Percentiles rank a stretch among this genome's conserved stretches.
phyloP scores from a whole-genome alignment of 2,888 invertebrate genomes.

The Physocephala rufipes region DNA sequence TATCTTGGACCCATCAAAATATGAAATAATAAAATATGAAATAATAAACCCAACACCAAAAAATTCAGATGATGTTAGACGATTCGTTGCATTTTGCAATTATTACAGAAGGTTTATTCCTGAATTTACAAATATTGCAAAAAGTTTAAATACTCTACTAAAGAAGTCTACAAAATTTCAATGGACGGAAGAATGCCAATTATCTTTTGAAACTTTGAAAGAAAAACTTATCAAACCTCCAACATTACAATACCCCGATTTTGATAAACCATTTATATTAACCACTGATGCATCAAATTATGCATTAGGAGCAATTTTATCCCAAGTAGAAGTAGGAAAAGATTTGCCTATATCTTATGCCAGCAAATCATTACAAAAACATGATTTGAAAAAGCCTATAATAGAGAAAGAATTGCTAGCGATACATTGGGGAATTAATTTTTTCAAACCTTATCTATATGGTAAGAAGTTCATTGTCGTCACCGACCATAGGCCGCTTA shows the following conservation, averaged over 20 bases:
- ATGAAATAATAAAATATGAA: background rate
- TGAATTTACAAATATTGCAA: background rate
- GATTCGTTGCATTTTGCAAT: background rate
- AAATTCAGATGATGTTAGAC: background rate
- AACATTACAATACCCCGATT: constrained; percentile 2
- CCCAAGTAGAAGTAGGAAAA: background rate
- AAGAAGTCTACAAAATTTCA: background rate
- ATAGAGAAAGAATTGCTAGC: constrained; percentile 7
- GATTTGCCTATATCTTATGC: background rate
- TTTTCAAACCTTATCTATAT: constrained; percentile 46
- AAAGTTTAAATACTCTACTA: background rate
- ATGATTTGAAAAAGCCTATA: background rate
- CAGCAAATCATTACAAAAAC: background rate
- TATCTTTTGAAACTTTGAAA: background rate
- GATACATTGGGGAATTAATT: background rate
- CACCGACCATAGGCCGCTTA: constrained; percentile 53
- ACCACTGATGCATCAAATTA: constrained; percentile 8
- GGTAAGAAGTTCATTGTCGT: constrained; percentile 49
- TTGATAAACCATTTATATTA: background rate
- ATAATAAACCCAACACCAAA: background rate
- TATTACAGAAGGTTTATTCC: background rate
- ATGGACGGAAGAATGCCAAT: constrained; percentile 3
- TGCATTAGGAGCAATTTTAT: background rate
- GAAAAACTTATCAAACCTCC: background rate
- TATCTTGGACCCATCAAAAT: background rate